A percentile compares a stretch with the other conserved stretches of the same genome.
phyloP scores from a whole-genome alignment of 2,113 vertebrate genomes.

The Cavia aperea region DNA sequence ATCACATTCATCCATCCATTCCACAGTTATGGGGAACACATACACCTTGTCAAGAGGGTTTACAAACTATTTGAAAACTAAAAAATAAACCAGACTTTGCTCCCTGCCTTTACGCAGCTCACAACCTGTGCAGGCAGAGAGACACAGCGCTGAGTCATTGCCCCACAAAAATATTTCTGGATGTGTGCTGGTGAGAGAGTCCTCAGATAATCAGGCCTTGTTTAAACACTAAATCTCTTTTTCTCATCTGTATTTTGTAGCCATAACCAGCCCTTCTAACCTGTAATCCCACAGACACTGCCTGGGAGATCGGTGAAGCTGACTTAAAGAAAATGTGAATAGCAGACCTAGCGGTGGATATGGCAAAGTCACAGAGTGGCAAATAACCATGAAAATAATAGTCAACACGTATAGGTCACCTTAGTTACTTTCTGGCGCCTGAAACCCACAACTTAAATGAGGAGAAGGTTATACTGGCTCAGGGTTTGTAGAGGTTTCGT shows the following conservation, averaged over 20 bases:
- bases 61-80: neutral
- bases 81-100: neutral
- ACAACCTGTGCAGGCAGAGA: neutral
- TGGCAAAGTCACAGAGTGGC: neutral
- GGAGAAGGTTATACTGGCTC: neutral
- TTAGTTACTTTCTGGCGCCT: neutral
- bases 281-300: neutral
- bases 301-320: neutral
- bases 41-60: neutral
- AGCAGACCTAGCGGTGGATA: neutral
- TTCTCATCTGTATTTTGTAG: neutral
- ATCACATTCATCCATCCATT: neutral
- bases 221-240: conserved; percentile 1
- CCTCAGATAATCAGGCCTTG: neutral
- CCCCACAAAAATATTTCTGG: neutral
- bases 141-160: fast-evolving
- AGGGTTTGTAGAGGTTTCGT: neutral
- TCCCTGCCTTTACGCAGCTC: neutral
- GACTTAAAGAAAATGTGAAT: neutral
- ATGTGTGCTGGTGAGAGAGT: neutral
- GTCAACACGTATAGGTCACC: neutral
- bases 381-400: neutral
- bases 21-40: neutral
- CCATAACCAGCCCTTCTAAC: neutral
- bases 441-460: neutral